Percentiles rank a stretch among this genome's conserved stretches.
Conservation (phyloP, 2,113 vertebrate genomes). For the Apodemus speciosus region DNA sequence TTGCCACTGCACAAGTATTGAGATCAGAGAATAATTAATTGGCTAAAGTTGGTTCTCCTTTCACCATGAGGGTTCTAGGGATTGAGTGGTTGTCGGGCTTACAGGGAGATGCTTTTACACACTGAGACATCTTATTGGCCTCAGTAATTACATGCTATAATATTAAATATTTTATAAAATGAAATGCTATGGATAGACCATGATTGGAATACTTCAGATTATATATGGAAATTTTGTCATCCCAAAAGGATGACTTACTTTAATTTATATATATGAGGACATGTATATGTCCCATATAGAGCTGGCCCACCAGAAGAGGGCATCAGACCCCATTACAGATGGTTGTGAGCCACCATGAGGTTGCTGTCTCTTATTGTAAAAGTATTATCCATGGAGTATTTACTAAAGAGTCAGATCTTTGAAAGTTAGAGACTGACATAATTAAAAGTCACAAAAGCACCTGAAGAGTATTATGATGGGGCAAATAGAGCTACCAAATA, state of each 20-base stretch:
- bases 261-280: no score
- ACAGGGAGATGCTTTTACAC: neutral
- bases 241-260: neutral
- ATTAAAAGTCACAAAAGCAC: neutral
- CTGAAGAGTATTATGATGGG: neutral
- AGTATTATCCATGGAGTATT: neutral
- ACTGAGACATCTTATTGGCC: neutral
- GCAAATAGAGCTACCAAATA: neutral
- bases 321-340: no score
- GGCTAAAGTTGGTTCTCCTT: neutral
- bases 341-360: no score
- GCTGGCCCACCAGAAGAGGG: no score
- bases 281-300: no score
- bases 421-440: neutral
- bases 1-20: neutral
- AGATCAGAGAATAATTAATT: neutral
- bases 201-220: neutral
- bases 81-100: neutral
- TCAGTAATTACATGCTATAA: neutral
- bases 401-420: neutral
- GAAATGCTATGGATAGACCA: slow-evolving; percentile 24
- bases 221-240: neutral
- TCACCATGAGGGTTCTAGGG: neutral
- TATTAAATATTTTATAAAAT: slow-evolving; percentile 23
- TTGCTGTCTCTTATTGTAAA: neutral